phyloP scores from a whole-genome alignment of 2,113 vertebrate genomes.

The Cololabis saira region DNA sequence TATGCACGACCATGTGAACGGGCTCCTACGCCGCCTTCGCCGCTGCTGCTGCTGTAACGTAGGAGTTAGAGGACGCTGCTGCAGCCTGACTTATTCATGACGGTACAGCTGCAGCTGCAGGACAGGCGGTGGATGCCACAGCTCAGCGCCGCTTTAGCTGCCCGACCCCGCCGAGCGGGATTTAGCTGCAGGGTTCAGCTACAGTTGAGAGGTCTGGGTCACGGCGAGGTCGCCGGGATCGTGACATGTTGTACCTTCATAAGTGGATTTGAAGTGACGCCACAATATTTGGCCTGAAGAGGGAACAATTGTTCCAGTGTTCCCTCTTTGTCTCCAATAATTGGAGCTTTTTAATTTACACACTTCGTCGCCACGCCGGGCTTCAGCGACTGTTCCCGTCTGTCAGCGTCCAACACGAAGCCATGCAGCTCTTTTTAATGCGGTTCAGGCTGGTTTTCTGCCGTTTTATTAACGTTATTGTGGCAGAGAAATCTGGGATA shows the following conservation, averaged over 20 bases:
- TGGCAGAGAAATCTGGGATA: no score
- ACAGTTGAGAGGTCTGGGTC: conserved; percentile 10
- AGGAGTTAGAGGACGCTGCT: not conserved
- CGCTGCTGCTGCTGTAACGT: not conserved
- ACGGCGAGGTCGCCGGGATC: conserved; percentile 2
- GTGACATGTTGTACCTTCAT: conserved; percentile 3
- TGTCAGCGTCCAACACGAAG: not conserved
- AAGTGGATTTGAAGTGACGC: conserved; percentile 11
- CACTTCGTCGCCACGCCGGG: not conserved
- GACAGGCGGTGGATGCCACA: conserved; percentile 11
- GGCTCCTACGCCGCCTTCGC: no score
- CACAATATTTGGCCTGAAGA: conserved; percentile 2
- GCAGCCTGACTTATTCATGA: conserved; percentile 61
- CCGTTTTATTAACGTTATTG: no score
- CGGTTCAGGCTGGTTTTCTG: not conserved
- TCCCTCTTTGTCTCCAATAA: not conserved
- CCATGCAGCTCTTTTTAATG: not conserved
- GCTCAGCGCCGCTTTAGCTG: conserved; percentile 2
- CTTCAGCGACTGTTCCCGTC: not conserved
- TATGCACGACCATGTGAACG: conserved; percentile 30
- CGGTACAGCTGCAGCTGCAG: conserved; percentile 14
- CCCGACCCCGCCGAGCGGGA: conserved; percentile 11
- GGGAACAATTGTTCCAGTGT: not conserved
- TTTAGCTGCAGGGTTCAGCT: conserved; percentile 26
- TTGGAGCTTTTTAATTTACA: not conserved